Base-by-base conservation (phyloP, 2,888 invertebrate species). In the Pedicia rivosa region DNA sequence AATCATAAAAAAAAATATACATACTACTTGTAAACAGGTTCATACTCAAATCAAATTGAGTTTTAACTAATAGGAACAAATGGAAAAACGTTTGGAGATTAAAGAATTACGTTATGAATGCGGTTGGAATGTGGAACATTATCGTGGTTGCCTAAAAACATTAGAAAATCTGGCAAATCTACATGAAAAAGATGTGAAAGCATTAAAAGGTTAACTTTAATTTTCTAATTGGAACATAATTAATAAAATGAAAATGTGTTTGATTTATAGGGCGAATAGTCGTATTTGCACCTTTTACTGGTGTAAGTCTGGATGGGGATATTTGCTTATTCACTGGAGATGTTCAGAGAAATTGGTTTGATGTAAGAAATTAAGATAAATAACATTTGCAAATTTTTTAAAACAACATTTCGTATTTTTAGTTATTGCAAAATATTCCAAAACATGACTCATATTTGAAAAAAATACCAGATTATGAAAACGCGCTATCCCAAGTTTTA, bases 281-380 rank as follows among this genome's bases (percentile, higher is more conserved):
- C 40, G 81, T 87, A 3, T 78, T 94, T 63, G 86, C 88, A 2
- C 79, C 79, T 47, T 84, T 86, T 50, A 91, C 91, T 3, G 94
- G 94, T 10, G 80, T 94, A 5, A 87, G 82, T 54, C 66, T 91
- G 33, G 84, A 90, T 50, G 92, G 94, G 0, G 79, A 87, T 50
- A 76, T 94, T 7, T 81, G 83, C 66, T 68, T 94, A 1, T 90
- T 82, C 53, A 90, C 86, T 46, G 90, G 87, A 25, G 92, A 94
- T 68, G 92, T 94, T 25, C 67, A 90, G 40, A 78, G 84, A 51
- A 88, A 87, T 62, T 94, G 94, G 94, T 65, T 91, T 40, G 87
- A 87, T 62, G 84, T 88, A 64, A 72, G 75, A 63, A 26, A 10
- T 7, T 10, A n/a, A n/a, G n/a, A n/a, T n/a, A n/a, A n/a, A n/a